Percentiles rank a stretch among this genome's conserved stretches.
These are phyloP conservation scores for Stercorarius parasiticus DNA, from an alignment of 2,113 vertebrate species.

Conservation along the genomic window DNA sequence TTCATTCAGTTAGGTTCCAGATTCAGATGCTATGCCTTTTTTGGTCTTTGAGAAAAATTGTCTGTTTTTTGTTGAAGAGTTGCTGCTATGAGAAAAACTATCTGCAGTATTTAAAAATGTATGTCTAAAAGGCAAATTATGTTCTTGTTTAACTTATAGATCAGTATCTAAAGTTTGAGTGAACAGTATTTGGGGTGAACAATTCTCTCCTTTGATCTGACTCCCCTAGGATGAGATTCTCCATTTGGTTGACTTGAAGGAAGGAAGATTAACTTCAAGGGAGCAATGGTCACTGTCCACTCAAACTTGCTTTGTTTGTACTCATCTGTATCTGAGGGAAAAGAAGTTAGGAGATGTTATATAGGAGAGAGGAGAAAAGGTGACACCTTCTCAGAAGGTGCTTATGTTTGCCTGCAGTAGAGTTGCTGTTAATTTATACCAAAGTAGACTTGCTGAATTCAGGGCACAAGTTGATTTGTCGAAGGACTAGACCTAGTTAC, in stretches of 20 bases:
- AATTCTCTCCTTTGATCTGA: background rate
- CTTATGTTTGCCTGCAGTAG: background rate
- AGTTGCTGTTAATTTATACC: background rate
- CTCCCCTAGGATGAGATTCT: background rate
- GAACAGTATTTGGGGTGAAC: background rate
- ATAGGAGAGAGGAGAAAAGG: background rate
- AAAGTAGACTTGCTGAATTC: background rate
- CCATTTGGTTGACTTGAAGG: background rate
- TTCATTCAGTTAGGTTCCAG: background rate
- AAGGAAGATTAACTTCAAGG: background rate
- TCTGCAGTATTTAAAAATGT: constrained; percentile 10
- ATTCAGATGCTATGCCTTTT: background rate
- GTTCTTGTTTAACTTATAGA: background rate
- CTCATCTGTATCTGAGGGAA: background rate
- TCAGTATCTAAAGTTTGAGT: background rate
- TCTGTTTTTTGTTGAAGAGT: background rate
- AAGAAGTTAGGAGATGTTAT: background rate
- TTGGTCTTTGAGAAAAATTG: background rate
- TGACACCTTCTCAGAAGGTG: background rate
- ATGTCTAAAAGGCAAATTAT: background rate
- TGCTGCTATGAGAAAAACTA: constrained; percentile 1
- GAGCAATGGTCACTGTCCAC: background rate
- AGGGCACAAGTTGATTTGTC: background rate
- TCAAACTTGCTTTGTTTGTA: background rate
- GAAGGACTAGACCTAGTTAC: background rate